A percentile compares a stretch with the other conserved stretches of the same genome.
Conservation (phyloP, 2,113 vertebrate genomes). For the Serilophus lunatus region DNA sequence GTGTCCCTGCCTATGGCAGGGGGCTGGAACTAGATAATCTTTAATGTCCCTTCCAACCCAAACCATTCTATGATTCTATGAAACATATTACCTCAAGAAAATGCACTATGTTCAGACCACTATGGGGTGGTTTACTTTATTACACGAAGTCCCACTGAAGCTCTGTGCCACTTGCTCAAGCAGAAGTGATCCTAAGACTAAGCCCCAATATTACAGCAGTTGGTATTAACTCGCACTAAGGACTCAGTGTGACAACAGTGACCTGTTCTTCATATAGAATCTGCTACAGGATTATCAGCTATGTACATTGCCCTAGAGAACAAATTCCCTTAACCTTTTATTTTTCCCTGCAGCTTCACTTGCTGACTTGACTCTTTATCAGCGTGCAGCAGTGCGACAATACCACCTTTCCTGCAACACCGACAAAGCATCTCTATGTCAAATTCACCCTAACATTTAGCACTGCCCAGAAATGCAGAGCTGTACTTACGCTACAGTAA, state of each 20-base stretch:
- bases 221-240: background rate
- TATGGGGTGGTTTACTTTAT: background rate
- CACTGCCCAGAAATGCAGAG: background rate
- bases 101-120: background rate
- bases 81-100: background rate
- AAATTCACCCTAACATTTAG: background rate
- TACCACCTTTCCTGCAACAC: background rate
- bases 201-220: accelerated
- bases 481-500: conserved; percentile 93
- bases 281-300: background rate
- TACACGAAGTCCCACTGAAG: background rate
- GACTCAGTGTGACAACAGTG: background rate
- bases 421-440: background rate
- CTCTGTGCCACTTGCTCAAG: background rate
- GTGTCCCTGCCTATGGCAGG: background rate
- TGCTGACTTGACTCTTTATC: background rate
- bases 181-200: background rate
- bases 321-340: background rate
- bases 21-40: background rate
- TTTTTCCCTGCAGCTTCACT: background rate
- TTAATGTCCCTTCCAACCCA: background rate
- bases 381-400: background rate
- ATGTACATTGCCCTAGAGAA: accelerated
- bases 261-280: background rate
- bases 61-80: background rate